Evolutionary conservation across 2,888 invertebrate species (phyloP), one percentile per base, ranked within the genome.

Genomic region (Euspilapteryx auroguttella): DNA sequence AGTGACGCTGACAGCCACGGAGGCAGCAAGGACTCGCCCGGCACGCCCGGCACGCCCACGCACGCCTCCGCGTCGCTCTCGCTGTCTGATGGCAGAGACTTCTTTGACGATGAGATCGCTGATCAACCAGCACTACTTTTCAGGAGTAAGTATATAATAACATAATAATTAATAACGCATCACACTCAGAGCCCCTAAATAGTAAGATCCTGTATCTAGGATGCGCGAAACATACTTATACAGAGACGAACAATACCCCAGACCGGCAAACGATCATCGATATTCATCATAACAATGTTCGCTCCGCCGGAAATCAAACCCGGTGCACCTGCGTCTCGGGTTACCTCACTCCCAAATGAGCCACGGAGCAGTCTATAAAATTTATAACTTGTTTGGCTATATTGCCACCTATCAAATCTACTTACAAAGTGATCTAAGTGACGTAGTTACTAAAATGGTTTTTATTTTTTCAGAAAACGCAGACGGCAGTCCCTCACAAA

Each of bases 91-190:
- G 87, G 87, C 11, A 78, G 86, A 36, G 89, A 90, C 54, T 90
- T 85, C 59, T 81, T 93, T 34, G 93, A 94, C 45, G 93, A 94
- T 44, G 93, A 94, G 61, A 93, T 94, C 34, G 89, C 89, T 23
- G 93, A 94, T 65, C 93, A 94, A 49, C 93, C 93, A 8, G 91
- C 86, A 1, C 55, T 94, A 36, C 77, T 89, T 9, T 89, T 90
- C 46, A 84, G 86, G 49, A 86, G 86, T 57, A 79, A 81, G 46
- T 25, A 21, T 34, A 10, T 26, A 20, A 9, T 9, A 11, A 17
- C 20, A 12, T 12, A 28, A 23, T 6, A 5, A 6, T 6, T 17
- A 8, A 17, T 17, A 17, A 6, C 17, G 17, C 8, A 17, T 17
- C n/a, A n/a, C n/a, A n/a, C n/a, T n/a, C n/a, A n/a, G n/a, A n/a